phyloP scores from a whole-genome alignment of 2,113 vertebrate species.

The Circaetus cinerascens region DNA sequence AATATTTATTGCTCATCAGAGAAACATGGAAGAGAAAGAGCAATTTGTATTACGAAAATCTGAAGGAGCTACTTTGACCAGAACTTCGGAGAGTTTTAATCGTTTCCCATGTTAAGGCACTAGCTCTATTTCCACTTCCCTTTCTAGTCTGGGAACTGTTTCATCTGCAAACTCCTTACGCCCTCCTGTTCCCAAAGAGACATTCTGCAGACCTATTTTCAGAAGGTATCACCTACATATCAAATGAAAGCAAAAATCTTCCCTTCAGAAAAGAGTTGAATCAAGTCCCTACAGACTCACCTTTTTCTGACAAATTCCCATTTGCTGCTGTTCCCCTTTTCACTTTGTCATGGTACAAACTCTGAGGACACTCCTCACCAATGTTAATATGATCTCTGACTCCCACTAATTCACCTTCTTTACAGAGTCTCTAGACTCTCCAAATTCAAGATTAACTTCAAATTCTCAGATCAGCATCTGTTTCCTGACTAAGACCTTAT shows the following conservation, averaged over 20 bases:
- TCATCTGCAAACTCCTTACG: neutral
- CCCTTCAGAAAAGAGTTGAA: neutral
- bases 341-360: neutral
- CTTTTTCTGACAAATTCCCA: neutral
- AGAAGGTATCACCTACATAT: neutral
- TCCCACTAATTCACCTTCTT: neutral
- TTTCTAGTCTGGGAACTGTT: neutral
- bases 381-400: neutral
- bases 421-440: neutral
- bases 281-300: neutral
- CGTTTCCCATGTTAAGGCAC: accelerated
- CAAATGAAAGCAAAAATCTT: neutral
- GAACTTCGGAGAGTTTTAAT: neutral
- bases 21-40: neutral
- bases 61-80: neutral
- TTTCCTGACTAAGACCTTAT: neutral
- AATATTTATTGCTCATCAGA: neutral
- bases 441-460: neutral
- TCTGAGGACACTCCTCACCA: neutral
- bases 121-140: neutral
- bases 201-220: neutral
- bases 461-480: slow-evolving; percentile 8
- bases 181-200: neutral
- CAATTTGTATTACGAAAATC: neutral
- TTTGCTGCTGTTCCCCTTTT: neutral